phyloP scores from a whole-genome alignment of 2,888 invertebrate species.

The Athalia rosae region DNA sequence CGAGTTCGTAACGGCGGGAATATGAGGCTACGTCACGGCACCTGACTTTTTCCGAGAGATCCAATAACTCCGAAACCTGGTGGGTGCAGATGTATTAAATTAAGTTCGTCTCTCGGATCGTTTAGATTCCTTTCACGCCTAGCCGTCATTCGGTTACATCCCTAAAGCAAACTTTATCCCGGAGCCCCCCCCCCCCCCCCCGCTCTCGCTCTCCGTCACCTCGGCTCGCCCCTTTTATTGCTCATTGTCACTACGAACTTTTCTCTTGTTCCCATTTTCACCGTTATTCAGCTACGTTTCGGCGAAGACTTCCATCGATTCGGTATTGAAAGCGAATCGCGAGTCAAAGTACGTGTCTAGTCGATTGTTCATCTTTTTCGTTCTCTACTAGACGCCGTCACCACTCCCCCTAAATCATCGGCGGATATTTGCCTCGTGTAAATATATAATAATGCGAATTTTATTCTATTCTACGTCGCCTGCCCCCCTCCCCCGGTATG shows the following conservation, averaged over 20 bases:
- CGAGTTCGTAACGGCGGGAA: no score
- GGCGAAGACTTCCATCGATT: background rate
- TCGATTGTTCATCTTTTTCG: slow-evolving; percentile 4
- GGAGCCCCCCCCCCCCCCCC: background rate
- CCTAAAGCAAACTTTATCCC: slow-evolving; percentile 30
- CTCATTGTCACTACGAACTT: background rate
- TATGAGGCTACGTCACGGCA: background rate
- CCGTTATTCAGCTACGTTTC: background rate
- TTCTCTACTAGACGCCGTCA: no score
- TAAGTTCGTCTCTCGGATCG: slow-evolving; percentile 31
- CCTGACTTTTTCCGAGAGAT: background rate
- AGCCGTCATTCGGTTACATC: slow-evolving; percentile 34
- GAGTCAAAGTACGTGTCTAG: no score
- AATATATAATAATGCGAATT: no score
- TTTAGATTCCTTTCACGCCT: slow-evolving; percentile 34
- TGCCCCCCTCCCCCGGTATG: no score
- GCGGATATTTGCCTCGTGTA: no score
- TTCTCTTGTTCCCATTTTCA: background rate
- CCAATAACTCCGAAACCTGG: slow-evolving; percentile 16
- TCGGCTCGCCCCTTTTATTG: background rate
- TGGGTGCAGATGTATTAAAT: slow-evolving; percentile 31
- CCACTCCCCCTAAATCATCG: no score
- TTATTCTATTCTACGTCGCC: no score
- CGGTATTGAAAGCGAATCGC: background rate
- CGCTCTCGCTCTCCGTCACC: background rate